Conservation (phyloP, 2,113 vertebrate species). For the Zootoca vivipara region DNA sequence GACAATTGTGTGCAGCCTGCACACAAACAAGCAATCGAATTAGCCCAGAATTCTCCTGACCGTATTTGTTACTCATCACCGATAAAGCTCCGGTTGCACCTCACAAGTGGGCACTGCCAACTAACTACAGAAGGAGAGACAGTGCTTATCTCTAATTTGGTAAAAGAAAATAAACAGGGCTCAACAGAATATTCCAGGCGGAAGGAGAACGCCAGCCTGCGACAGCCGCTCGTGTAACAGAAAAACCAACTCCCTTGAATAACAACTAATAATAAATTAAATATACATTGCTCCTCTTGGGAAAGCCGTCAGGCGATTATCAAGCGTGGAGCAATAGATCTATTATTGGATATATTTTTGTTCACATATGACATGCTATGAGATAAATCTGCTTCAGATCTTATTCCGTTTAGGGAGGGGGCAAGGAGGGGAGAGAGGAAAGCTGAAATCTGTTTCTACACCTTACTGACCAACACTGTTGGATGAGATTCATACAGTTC, state of each 20-base stretch:
- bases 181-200: background rate
- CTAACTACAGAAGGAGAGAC: background rate
- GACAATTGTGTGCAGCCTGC: background rate
- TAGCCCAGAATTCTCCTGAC: background rate
- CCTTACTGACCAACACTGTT: no score
- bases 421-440: no score
- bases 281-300: background rate
- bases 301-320: background rate
- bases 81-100: background rate
- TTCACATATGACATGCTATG: background rate
- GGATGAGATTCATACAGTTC: no score
- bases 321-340: background rate
- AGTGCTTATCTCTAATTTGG: background rate
- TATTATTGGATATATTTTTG: background rate
- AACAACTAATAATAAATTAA: background rate
- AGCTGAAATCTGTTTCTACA: no score
- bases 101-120: background rate
- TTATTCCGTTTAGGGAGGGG: no score
- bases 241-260: background rate
- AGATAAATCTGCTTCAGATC: background rate
- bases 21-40: no score
- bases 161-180: background rate
- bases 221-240: background rate
- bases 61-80: background rate
- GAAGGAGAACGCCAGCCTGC: background rate